Base-by-base conservation (phyloP, 2,113 vertebrate species). In the Microcebus lehilahytsara region DNA sequence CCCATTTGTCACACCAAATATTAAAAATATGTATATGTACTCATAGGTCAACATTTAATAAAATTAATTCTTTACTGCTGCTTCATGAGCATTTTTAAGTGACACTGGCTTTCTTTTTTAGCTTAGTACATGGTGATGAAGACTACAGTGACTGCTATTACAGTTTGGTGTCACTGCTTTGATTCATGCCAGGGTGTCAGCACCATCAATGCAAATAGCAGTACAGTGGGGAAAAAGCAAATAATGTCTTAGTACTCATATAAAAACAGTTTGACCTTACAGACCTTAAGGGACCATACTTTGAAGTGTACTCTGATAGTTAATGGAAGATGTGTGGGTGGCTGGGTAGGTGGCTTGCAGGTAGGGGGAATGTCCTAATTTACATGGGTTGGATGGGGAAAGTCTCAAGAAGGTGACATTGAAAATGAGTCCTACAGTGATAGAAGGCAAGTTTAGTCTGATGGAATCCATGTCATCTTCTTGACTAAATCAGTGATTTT, bases 1-100 rank as follows among this genome's bases (percentile, higher is more conserved):
- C 14, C 9, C 46, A 12, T 80, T 89, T 79, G 1, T 88, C 37
- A 92, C 37, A 89, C 34, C 75, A 86, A 90, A n/a, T 85, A 30
- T 79, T 93, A 42, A 71, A 77, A 96, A 69, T 72, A 84, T 3
- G 3, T 69, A 22, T 92, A 22, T 94, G 34, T 90, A 34, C 34
- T 85, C 66, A 86, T 16, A 84, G 46, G 32, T 92, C 62, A 85
- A 27, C 7, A 74, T 79, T 87, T 80, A 95, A 74, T 51, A 89
- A 79, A 42, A 79, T 60, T 81, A 75, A 62, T 78, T 51, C 72
- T 74, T 66, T 84, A 20, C 56, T 85, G n/a, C 75, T 81, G 94
- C 49, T 37, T 60, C 69, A 40, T 71, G 34, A 40, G 16, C 46
- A 60, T 81, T 85, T 34, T 85, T 92, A 74, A 19, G 27, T 79